Evolutionary conservation across 2,888 invertebrate species (phyloP), one percentile per base, ranked within the genome.

Genomic region (Chelonus formosanus): DNA sequence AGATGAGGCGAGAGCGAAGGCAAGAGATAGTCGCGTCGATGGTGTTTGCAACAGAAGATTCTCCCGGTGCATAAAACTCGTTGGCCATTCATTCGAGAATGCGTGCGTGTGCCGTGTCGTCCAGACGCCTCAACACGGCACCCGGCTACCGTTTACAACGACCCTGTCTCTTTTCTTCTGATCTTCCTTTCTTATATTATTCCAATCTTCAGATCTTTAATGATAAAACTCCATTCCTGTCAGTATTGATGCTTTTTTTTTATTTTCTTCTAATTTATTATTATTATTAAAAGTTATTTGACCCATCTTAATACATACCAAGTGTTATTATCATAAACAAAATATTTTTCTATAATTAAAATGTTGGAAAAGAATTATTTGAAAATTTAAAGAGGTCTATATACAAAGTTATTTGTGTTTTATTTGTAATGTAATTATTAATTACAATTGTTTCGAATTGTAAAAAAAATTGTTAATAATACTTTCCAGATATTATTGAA

Each of bases 51-150:
- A 59, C 55, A 48, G 58, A 65, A 53, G 59, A 44, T 36, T 63
- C 44, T 47, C 59, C 47, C 31, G 10, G 44, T 60, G 67, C 56
- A 71, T 52, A 62, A 72, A 71, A 67, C 67, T 63, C 65, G 71
- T 67, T 67, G 67, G 67, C 77, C 62, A 63, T 63, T 63, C 62
- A 63, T 63, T 45, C 45, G 45, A 44, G 56, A 50, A 59, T 74
- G 73, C 75, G 73, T 77, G 75, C 74, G 75, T 75, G 77, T 76
- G 76, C 72, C 75, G 70, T 78, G 76, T 78, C 68, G 65, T 70
- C 66, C 68, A 71, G 67, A 71, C 71, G 67, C 71, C 65, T 65
- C 63, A 73, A 78, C 78, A 76, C 68, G 76, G 10, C 61, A 63
- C 35, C 57, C 32, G 36, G 74, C 76, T 76, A 75, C 76, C 74